Base-by-base conservation (phyloP, 2,797 vertebrate species). In the Sus cebifrons region DNA sequence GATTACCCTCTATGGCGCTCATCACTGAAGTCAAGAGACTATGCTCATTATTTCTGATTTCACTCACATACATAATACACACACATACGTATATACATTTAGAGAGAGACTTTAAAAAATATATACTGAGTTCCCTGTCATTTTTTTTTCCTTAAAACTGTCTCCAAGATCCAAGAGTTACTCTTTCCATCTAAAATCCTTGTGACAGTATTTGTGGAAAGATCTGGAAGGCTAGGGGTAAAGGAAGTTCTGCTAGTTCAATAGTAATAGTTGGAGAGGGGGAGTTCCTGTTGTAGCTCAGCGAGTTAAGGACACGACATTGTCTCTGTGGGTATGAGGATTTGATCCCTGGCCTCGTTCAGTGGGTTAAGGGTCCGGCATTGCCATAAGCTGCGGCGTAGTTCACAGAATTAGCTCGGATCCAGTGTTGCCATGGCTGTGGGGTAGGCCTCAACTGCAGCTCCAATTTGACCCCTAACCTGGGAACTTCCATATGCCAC, bases 11-110 rank as follows among this genome's bases (percentile, higher is more conserved):
- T 84, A 92, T 25, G 77, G 18, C 15, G 52, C 2, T 74, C 8
- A 78, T 67, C 23, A 89, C 77, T 87, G 14, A 94, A 94, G 62
- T 79, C 32, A 90, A 68, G 40, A 83, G 6, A 85, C 70, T 62
- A n/a, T n/a, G 13, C 56, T 40, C 20, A 90, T 67, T 36, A 92
- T 40, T 92, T 52, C 44, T 90, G 92, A 95, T 73, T 78, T 83
- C 58, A 88, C 18, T n/a, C 44, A 79, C 82, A 23, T 83, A 71
- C 18, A 36, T 27, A 56, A 54, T 6, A 89, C 36, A 52, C 6
- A 40, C 23, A 84, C n/a, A 32, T 15, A 67, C 14, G 36, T 10
- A 62, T 15, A 6, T 56, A 54, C 65, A 73, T 29, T 62, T 29
- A 84, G 29, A 70, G 87, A 68, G 36, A 92, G 21, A 8, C 6